Evolutionary conservation across 2,797 vertebrate species (phyloP), one percentile per base, ranked within the genome.

Genomic region (Vespertilio murinus): DNA sequence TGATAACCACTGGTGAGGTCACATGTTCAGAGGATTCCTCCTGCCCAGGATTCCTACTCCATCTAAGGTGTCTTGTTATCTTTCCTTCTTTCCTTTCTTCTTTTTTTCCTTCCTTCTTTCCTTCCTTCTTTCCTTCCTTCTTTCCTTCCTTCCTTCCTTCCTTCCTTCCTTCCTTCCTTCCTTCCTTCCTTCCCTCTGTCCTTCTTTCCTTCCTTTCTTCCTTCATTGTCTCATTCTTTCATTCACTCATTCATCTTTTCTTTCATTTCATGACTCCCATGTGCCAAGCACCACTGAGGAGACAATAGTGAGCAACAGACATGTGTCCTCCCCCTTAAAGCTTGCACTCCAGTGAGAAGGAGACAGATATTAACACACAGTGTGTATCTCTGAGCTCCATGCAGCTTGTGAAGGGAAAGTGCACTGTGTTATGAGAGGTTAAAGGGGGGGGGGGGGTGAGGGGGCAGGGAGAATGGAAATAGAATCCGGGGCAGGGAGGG

Each of bases 321-420:
- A 0, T 0, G 14, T 33, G 38, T 6, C 17, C 71, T 45, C 16
- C 35, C 10, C 38, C 17, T 33, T 38, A 1, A 23, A 6, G 10
- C 40, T 52, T 28, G 42, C 11, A 25, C 17, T 12, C 17, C 69
- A 28, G 0, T 54, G 17, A 40, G 40, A 30, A 86, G 4, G 2
- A 71, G 11, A 18, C 0, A 38, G 9, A 10, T 33, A 0, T 42
- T 25, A 35, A 75, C 0, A 2, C 17, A 1, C 18, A n/a, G 5
- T 38, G 4, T 13, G 1, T 3, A 13, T 49, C 20, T 14, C 40
- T 54, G 8, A 71, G 22, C 38, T 28, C 33, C 61, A 1, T 3
- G 2, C 16, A 54, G n/a, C 6, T 8, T 16, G 7, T 25, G 40
- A 23, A 80, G 25, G 42, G 4, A 3, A 59, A n/a, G 6, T 2